phyloP scores from a whole-genome alignment of 2,113 vertebrate genomes.

The Pycnonotus jocosus region DNA sequence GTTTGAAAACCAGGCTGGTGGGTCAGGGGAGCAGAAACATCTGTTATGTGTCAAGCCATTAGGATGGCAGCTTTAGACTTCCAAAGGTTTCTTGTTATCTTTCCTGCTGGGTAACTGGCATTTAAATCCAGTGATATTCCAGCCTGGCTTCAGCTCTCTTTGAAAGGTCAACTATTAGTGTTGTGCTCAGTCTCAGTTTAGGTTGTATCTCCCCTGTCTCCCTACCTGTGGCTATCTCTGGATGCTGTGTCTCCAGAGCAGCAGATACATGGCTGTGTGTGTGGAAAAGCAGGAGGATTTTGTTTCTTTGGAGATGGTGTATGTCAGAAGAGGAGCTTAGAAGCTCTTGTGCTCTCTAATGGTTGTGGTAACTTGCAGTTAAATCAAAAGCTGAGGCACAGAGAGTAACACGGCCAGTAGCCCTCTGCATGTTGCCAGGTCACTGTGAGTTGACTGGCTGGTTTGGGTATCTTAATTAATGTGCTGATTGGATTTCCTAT shows the following conservation, averaged over 20 bases:
- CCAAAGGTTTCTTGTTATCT: background rate
- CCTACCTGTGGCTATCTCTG: rapidly evolving
- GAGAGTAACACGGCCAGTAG: background rate
- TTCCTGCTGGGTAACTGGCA: background rate
- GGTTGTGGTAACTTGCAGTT: background rate
- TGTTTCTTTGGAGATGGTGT: background rate
- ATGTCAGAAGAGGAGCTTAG: background rate
- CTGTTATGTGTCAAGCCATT: background rate
- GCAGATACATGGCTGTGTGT: background rate
- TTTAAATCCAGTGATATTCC: background rate
- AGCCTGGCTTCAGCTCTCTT: background rate
- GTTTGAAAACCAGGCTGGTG: background rate
- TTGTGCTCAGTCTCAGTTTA: background rate
- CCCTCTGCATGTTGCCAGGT: background rate
- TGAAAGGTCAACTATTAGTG: background rate
- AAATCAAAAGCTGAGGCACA: background rate
- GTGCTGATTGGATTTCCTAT: background rate
- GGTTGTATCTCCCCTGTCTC: background rate
- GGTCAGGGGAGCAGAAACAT: background rate
- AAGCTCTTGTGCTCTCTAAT: background rate
- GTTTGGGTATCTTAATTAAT: background rate
- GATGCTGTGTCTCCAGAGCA: background rate
- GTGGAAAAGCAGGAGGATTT: background rate
- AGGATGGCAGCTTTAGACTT: background rate
- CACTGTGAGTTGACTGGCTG: background rate